phyloP scores from a whole-genome alignment of 2,113 vertebrate genomes.

The Pheucticus melanocephalus region DNA sequence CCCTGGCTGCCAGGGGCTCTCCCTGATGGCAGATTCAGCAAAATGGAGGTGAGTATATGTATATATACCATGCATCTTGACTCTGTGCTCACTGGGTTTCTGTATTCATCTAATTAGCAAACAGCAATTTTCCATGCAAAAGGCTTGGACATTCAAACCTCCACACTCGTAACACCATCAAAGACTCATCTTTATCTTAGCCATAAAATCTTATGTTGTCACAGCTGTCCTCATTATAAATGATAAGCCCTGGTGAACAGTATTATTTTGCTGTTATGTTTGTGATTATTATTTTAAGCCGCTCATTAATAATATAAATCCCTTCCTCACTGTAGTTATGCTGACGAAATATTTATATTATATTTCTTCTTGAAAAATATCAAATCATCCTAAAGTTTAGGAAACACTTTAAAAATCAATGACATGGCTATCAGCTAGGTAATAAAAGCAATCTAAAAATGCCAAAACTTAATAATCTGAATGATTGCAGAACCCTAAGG shows the following conservation, averaged over 20 bases:
- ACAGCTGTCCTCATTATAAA: not conserved
- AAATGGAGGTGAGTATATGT: not conserved
- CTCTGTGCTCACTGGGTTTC: not conserved
- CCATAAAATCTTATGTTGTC: not conserved
- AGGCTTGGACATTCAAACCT: not conserved
- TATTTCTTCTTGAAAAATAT: conserved; percentile 30
- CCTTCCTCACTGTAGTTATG: not conserved
- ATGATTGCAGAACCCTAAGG: not conserved
- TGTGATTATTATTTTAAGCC: not conserved
- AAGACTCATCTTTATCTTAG: not conserved
- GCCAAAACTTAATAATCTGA: conserved; percentile 22
- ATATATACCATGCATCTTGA: rapidly evolving
- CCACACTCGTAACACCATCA: not conserved
- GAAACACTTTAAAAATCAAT: conserved; percentile 4
- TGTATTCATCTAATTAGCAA: not conserved
- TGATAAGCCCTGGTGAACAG: not conserved
- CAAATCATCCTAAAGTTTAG: conserved; percentile 15
- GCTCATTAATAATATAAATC: not conserved
- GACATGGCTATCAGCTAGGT: not conserved
- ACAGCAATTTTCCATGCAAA: not conserved
- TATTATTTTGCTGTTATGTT: not conserved
- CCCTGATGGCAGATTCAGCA: not conserved
- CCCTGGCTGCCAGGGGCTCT: not conserved
- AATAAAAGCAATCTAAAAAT: conserved; percentile 18
- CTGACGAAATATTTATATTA: not conserved